Percentiles rank a stretch among this genome's conserved stretches.
Evolutionary conservation across 2,797 vertebrate species (phyloP).

Genomic region (Galaxias olidus): DNA sequence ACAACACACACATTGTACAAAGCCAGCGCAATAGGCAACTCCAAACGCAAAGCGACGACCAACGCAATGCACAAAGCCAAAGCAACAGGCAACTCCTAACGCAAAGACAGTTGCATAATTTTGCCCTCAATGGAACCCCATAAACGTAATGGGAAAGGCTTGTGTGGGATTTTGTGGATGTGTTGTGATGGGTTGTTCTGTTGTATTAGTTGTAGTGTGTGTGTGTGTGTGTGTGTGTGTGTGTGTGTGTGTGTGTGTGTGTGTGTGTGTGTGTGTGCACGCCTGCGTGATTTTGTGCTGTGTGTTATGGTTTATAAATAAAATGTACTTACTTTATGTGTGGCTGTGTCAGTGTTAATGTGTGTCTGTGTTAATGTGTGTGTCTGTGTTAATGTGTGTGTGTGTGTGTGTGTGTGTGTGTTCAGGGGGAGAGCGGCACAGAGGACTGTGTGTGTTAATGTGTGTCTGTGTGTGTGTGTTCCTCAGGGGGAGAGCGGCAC

Average conservation of each 20-base stretch:
- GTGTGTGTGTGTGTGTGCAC: conserved; percentile 9
- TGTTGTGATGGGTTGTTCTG: too few relatives aligned
- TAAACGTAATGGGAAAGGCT: too few relatives aligned
- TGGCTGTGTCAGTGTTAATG: neutral
- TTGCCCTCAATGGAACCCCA: too few relatives aligned
- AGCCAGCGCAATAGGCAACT: too few relatives aligned
- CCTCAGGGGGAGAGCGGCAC: conserved; percentile 91
- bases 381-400: neutral
- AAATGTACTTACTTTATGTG: neutral
- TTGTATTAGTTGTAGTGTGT: conserved; percentile 14
- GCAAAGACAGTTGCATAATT: too few relatives aligned
- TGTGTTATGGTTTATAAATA: too few relatives aligned
- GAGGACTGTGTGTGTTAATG: conserved; percentile 22
- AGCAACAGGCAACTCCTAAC: too few relatives aligned
- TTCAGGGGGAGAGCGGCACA: conserved; percentile 29
- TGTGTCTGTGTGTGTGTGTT: conserved; percentile 18
- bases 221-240: neutral
- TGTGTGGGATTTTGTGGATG: too few relatives aligned
- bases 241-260: conserved; percentile 4
- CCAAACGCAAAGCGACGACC: too few relatives aligned
- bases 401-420: conserved; percentile 21
- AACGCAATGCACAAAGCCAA: too few relatives aligned
- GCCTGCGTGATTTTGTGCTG: too few relatives aligned
- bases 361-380: conserved; percentile 7
- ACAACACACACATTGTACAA: too few relatives aligned